Evolutionary conservation across 2,888 invertebrate species (phyloP).

Genomic region (Panzeria rudis): DNA sequence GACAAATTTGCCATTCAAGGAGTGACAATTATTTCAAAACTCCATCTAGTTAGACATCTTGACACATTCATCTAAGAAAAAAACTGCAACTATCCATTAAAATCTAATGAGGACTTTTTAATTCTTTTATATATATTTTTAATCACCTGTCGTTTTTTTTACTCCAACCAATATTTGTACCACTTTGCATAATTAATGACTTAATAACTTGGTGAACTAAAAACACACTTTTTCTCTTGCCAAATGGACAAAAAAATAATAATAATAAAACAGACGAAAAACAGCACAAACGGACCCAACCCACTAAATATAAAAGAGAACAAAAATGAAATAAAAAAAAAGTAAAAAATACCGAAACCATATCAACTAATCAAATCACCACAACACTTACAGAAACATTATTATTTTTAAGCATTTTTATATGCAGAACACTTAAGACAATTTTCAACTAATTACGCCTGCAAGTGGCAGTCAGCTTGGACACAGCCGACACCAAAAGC

Average conservation of each 20-base stretch:
- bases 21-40: conserved; percentile 62
- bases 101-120: conserved; percentile 61
- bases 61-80: conserved; percentile 51
- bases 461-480: conserved; percentile 69
- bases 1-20: conserved; percentile 48
- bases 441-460: conserved; percentile 72
- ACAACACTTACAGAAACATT: conserved; percentile 71
- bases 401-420: conserved; percentile 63
- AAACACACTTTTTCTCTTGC: conserved; percentile 70
- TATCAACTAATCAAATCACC: conserved; percentile 73
- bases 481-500: conserved; percentile 60
- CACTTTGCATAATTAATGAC: conserved; percentile 73
- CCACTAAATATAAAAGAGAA: conserved; percentile 59
- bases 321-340: conserved; percentile 30
- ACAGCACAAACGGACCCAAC: conserved; percentile 61
- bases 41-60: conserved; percentile 54
- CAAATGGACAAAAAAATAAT: conserved; percentile 47
- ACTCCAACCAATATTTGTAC: conserved; percentile 65
- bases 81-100: conserved; percentile 53
- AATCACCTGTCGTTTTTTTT: conserved; percentile 72
- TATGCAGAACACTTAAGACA: conserved; percentile 71
- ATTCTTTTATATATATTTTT: conserved; percentile 48
- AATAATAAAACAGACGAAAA: conserved; percentile 33
- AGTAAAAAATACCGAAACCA: conserved; percentile 65
- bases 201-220: conserved; percentile 73